Evolutionary conservation across 2,888 invertebrate species (phyloP), one percentile per base, ranked within the genome.

Genomic region (Drosophila demipolita): DNA sequence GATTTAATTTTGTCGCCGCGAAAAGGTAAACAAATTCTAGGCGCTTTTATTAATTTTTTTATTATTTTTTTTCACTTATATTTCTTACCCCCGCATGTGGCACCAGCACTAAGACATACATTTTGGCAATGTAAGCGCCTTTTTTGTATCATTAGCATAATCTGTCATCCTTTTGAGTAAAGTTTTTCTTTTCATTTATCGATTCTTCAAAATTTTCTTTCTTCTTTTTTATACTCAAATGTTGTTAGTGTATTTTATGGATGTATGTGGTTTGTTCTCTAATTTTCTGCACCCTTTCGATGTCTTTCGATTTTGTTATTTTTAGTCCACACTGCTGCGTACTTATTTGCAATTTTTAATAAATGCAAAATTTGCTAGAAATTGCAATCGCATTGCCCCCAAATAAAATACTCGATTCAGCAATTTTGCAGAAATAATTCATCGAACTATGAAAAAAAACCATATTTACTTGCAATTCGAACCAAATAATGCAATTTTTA

Each of bases 1-100:
- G 84, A 88, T 87, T 88, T 86, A 80, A 86, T 87, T 86, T 83
- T 83, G 83, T 80, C 75, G 83, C 68, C 74, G 74, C 64, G 58
- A 81, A 84, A 87, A 88, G 83, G 88, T 88, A 88, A 87, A 87
- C 83, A 86, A 84, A 42, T 66, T 71, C 52, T 69, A 57, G 64
- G 52, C 61, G 60, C 58, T 55, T 36, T 53, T 61, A 61, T 23
- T 40, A 12, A 40, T n/a, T 40, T n/a, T 15, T 8, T 23, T 45
- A 4, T 5, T 40, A n/a, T 7, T 36, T 32, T 55, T 38, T 32
- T 6, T 12, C 17, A 15, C 52, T 38, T n/a, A n/a, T 17, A 2
- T 40, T 26, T 38, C n/a, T 0, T 60, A 42, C 54, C 17, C 17
- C 15, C 42, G 66, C 52, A 71, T 32, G 40, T 12, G 67, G 78